Conservation (phyloP, 2,888 invertebrate genomes). For the Hemicrepidius hirtus region DNA sequence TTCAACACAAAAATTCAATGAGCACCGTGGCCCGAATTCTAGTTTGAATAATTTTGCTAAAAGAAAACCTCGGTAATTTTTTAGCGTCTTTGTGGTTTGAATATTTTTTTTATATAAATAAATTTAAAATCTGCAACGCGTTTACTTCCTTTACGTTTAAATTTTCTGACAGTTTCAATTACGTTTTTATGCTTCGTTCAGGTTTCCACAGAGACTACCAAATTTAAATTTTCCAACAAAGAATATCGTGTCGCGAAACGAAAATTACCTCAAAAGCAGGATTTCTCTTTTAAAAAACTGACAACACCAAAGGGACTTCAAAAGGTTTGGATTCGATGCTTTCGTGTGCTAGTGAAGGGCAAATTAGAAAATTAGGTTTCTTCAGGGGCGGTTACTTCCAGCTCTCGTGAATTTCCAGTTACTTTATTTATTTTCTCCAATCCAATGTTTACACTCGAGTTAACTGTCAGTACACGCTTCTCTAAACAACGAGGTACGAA, state of each 20-base stretch:
- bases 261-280: not conserved
- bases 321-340: constrained; percentile 14
- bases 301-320: constrained; percentile 13
- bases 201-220: not conserved
- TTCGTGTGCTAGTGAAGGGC: constrained; percentile 13
- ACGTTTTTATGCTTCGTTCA: constrained; percentile 7
- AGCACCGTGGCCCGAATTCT: constrained; percentile 31
- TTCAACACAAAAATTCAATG: not conserved
- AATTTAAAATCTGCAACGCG: not conserved
- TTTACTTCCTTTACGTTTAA: not conserved
- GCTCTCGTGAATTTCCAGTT: constrained; percentile 19
- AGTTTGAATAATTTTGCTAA: too few relatives aligned
- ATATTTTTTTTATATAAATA: not conserved
- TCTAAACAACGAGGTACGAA: constrained; percentile 16
- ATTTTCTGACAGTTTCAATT: constrained; percentile 26
- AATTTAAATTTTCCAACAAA: constrained; percentile 21
- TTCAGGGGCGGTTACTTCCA: constrained; percentile 13
- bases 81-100: not conserved
- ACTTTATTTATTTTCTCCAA: constrained; percentile 22
- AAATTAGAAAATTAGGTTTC: constrained; percentile 25
- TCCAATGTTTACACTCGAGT: constrained; percentile 34
- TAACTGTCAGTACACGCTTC: constrained; percentile 34
- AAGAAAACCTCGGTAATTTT: too few relatives aligned
- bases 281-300: constrained; percentile 5
- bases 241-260: constrained; percentile 11